phyloP scores from a whole-genome alignment of 2,113 vertebrate species.

The Saguinus imperator region DNA sequence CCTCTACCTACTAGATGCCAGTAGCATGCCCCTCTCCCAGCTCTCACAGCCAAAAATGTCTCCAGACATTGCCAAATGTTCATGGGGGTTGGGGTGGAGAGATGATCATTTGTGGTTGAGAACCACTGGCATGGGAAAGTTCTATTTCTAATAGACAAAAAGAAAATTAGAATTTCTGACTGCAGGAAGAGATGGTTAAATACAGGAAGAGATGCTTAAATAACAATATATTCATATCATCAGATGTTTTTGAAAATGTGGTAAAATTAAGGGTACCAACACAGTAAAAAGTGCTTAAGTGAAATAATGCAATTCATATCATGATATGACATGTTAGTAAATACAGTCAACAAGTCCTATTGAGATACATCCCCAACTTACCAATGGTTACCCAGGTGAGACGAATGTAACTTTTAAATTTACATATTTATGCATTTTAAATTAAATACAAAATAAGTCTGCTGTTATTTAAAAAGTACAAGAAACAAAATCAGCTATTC shows the following conservation, averaged over 20 bases:
- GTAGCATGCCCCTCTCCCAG: neutral
- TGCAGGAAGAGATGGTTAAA: neutral
- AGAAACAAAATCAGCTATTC: neutral
- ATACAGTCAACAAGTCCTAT: neutral
- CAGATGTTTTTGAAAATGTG: neutral
- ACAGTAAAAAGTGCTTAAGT: neutral
- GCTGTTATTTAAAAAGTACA: neutral
- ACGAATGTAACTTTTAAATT: neutral
- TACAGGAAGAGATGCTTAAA: neutral
- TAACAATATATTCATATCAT: neutral
- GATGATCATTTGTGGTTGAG: neutral
- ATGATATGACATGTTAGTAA: neutral
- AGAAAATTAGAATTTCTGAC: neutral
- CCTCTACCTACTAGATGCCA: neutral
- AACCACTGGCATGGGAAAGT: neutral
- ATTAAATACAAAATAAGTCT: slow-evolving; percentile 17
- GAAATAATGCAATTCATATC: neutral
- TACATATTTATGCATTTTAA: neutral
- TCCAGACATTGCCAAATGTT: neutral
- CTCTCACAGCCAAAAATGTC: neutral
- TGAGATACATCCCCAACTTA: neutral
- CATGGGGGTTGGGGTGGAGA: fast-evolving
- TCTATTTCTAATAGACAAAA: neutral
- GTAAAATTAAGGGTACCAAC: neutral
- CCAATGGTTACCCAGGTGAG: neutral